Evolutionary conservation across 2,797 vertebrate genomes (phyloP), one percentile per base, ranked within the genome.

Genomic region (Borostomias antarcticus): DNA sequence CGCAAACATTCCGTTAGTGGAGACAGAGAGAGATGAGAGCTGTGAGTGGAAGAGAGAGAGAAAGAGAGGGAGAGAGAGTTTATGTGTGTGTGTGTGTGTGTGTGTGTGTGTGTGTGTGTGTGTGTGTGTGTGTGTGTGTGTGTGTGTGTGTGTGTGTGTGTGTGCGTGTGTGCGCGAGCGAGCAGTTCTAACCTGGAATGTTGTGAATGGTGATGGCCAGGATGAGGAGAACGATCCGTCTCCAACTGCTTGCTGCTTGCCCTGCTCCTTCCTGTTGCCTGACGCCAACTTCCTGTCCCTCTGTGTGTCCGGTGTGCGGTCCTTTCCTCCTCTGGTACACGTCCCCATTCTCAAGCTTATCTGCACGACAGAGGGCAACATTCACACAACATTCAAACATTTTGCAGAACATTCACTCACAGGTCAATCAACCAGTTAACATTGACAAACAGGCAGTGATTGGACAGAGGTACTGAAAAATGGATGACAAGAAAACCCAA

Each of bases 201-300:
- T 98, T 99, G 88, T 99, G 97, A 77, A 99, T 95, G 77, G 97
- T 99, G 78, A 98, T 95, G 2, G 96, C 97, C 0, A 99, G 84
- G 77, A 98, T 98, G 64, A 99, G 92, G 62, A 98, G 93, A 2
- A 89, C 9, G 1, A 98, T 94, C 13, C 96, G 83, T 25, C 94
- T 88, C 97, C 97, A 98, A 81, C 95, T 96, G 90, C 84, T 90
- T 51, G 74, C 75, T 0, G 80, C 19, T 32, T 65, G 80, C 2
- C 52, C 78, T 1, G 17, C 45, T 1, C 0, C 76, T 74, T 89
- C 88, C n/a, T 71, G 89, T 29, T 86, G 52, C 2, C 54, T 60
- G 0, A 30, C 79, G 37, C 56, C 76, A 0, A 54, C 28, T 0
- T 87, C 69, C 0, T 88, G 77, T 10, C 21, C 64, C 0, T 86